These are phyloP conservation scores for Watsonalla binaria DNA, from an alignment of 2,888 invertebrate species.

Conservation along the genomic window DNA sequence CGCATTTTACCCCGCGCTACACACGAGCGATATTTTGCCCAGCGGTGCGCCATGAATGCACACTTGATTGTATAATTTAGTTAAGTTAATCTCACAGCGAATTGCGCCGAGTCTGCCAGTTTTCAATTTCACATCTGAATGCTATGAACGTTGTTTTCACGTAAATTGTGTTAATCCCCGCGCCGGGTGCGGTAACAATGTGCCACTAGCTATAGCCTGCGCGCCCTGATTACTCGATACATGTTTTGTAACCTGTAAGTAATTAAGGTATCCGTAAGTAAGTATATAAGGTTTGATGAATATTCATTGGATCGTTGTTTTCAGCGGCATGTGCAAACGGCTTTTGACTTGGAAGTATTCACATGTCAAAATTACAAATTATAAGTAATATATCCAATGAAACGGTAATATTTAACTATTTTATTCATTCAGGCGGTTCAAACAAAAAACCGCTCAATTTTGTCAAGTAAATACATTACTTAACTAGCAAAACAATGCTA, in stretches of 20 bases:
- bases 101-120: conserved; percentile 45
- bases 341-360: too few species aligned
- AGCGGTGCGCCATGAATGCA: conserved; percentile 39
- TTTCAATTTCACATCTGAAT: conserved; percentile 56
- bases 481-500: neutral
- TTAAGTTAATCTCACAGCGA: conserved; percentile 54
- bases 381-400: too few species aligned
- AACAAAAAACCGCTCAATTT: too few species aligned
- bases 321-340: neutral
- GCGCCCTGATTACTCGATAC: conserved; percentile 30
- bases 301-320: conserved; percentile 32
- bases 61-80: conserved; percentile 62
- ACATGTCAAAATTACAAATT: too few species aligned
- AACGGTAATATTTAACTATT: too few species aligned
- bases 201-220: conserved; percentile 13
- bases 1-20: conserved; percentile 25
- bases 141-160: conserved; percentile 47
- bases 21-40: conserved; percentile 28
- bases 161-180: conserved; percentile 39
- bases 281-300: conserved; percentile 36
- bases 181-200: conserved; percentile 24
- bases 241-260: conserved; percentile 36
- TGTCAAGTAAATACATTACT: too few species aligned
- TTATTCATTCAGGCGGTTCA: too few species aligned
- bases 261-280: conserved; percentile 40